Evolutionary conservation across 2,888 invertebrate genomes (phyloP).

Genomic region (Apotomis betuletana): DNA sequence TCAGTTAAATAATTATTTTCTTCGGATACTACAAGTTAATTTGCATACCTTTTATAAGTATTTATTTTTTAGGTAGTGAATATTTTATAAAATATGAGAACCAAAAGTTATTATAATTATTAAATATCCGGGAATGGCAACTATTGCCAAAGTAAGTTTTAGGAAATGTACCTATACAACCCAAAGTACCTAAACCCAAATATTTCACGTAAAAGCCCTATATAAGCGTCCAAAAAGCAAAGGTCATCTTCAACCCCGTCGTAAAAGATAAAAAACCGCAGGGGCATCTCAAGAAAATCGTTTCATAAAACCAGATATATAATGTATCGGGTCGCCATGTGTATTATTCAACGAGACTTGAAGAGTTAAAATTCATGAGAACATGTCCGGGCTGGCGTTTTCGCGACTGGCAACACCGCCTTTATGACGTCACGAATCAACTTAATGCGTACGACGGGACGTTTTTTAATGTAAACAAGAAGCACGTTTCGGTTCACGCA

Average conservation of each 20-base stretch:
- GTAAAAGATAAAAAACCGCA: slow-evolving; percentile 18
- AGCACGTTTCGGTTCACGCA: slow-evolving; percentile 27
- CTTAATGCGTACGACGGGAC: slow-evolving; percentile 54
- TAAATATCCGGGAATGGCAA: no score
- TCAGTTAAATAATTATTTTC: no score
- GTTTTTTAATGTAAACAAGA: slow-evolving; percentile 48
- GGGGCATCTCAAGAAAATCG: slow-evolving; percentile 25
- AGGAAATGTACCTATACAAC: no score
- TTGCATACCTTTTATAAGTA: no score
- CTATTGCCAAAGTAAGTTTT: no score
- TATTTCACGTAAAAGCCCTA: neutral
- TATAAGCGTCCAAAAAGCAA: neutral
- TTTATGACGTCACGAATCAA: slow-evolving; percentile 74
- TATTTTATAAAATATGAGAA: no score
- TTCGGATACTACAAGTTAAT: no score
- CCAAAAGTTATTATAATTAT: no score
- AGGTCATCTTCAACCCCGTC: neutral
- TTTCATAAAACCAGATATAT: slow-evolving; percentile 40
- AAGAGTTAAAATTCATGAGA: slow-evolving; percentile 76
- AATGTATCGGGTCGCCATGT: slow-evolving; percentile 43
- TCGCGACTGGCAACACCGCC: slow-evolving; percentile 59
- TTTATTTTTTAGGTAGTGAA: no score
- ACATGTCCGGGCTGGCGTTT: slow-evolving; percentile 60
- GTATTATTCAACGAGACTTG: slow-evolving; percentile 64
- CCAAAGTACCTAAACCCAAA: no score